These are phyloP conservation scores for Diaphora mendica DNA, from an alignment of 2,888 invertebrate species.

Conservation along the genomic window DNA sequence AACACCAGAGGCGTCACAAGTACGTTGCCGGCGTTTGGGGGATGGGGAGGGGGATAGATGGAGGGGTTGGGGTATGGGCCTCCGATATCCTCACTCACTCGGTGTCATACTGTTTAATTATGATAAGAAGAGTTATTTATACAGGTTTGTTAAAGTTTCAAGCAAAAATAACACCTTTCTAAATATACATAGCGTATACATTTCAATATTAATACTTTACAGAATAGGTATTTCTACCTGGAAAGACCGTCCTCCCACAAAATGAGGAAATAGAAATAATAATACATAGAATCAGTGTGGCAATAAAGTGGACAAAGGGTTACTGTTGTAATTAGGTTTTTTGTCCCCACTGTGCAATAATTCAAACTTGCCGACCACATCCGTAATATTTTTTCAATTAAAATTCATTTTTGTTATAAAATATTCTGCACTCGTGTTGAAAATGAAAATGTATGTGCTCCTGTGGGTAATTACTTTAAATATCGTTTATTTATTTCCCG, in stretches of 20 bases:
- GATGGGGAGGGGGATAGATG: too few species aligned
- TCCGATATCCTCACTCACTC: too few species aligned
- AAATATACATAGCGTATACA: not conserved
- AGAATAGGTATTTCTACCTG: not conserved
- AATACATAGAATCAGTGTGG: conserved; percentile 63
- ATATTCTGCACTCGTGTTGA: conserved; percentile 56
- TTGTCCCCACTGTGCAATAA: conserved; percentile 68
- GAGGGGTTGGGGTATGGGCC: too few species aligned
- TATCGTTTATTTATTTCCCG: conserved; percentile 23
- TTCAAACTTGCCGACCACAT: conserved; percentile 70
- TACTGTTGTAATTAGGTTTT: conserved; percentile 74
- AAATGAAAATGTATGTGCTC: conserved; percentile 54
- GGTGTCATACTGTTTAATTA: too few species aligned
- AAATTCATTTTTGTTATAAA: conserved; percentile 64
- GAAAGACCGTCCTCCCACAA: conserved; percentile 20
- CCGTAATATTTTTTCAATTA: conserved; percentile 78
- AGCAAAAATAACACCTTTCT: not conserved
- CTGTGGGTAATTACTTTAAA: conserved; percentile 47
- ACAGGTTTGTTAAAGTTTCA: not conserved
- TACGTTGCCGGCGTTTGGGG: too few species aligned
- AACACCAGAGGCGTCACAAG: too few species aligned
- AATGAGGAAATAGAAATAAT: conserved; percentile 57
- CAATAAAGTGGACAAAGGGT: conserved; percentile 64
- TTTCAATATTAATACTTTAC: not conserved
- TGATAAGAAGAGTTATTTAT: too few species aligned